A percentile compares a stretch with the other conserved stretches of the same genome.
These are phyloP conservation scores for Aricia artaxerxes DNA, from an alignment of 2,888 invertebrate species.

Conservation along the genomic window DNA sequence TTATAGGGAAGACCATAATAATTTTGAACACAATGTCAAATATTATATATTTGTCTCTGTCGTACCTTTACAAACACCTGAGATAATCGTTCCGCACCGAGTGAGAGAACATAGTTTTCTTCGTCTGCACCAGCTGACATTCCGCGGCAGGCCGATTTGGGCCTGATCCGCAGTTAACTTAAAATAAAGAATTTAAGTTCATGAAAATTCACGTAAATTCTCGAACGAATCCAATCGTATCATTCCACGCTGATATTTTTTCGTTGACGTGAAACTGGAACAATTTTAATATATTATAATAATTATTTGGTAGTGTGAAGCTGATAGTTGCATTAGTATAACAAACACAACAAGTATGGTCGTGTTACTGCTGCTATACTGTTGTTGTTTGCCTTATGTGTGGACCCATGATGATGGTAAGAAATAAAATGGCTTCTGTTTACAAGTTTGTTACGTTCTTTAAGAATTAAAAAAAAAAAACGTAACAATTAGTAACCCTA, in stretches of 20 bases:
- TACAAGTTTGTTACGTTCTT: no score
- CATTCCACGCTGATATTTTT: neutral
- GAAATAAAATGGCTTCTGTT: neutral
- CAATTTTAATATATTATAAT: neutral
- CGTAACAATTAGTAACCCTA: no score
- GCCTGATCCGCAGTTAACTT: neutral
- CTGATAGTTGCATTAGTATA: neutral
- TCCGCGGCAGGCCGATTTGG: no score
- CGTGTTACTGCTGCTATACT: neutral
- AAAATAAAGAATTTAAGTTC: neutral
- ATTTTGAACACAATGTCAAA: no score
- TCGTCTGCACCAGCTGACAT: no score
- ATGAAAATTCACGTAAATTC: neutral
- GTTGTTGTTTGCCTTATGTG: neutral
- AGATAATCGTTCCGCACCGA: no score
- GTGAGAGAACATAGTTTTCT: no score
- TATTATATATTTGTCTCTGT: no score
- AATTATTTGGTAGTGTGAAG: neutral
- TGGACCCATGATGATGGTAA: neutral
- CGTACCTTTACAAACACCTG: no score
- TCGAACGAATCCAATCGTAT: neutral
- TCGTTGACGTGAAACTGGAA: neutral
- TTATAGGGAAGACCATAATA: no score
- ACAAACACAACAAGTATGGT: neutral
- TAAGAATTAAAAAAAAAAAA: no score